Evolutionary conservation across 1,140 invertebrate genomes (phyloP), one percentile per base, ranked within the genome.

Genomic region (Anadara kagoshimensis): DNA sequence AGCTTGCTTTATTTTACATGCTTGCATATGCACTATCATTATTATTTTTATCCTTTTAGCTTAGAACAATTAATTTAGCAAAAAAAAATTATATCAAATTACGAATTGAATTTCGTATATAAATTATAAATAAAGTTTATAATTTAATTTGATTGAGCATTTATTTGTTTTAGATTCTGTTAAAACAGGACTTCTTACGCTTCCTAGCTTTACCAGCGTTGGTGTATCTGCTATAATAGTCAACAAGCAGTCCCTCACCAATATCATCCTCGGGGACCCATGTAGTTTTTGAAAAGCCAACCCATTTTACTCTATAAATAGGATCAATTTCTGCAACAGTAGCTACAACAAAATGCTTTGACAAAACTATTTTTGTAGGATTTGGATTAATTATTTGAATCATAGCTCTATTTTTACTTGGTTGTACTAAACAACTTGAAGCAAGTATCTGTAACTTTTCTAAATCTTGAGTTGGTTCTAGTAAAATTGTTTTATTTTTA

Each of bases 241-340:
- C 68, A 41, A 59, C 14, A 20, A 70, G 20, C 18, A 70, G 45
- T 41, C 36, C 59, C 44, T 62, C 26, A 20, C 47, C 22, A 20
- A 63, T 49, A 43, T 70, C 58, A 54, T 70, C 45, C 29, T 70
- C 68, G 22, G 68, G 68, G 53, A 62, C 49, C 68, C 68, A 70
- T 12, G 68, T 43, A 11, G 59, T 45, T 70, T 70, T 70, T 14
- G 36, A 24, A 53, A 44, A 47, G 22, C 45, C 68, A 44, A 53
- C 45, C 68, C 68, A 63, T 62, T 70, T 70, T 5, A 70, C 47
- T 36, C 45, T 62, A 26, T 51, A 70, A 65, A 18, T 51, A 12
- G 24, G 22, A 68, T 62, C 58, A 75, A 75, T 41, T 66, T 58
- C 20, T 75, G 58, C 49, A 45, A 26, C 49, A 69, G 44, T 54